Conservation (phyloP, 2,113 vertebrate genomes). For the Burhinus oedicnemus region DNA sequence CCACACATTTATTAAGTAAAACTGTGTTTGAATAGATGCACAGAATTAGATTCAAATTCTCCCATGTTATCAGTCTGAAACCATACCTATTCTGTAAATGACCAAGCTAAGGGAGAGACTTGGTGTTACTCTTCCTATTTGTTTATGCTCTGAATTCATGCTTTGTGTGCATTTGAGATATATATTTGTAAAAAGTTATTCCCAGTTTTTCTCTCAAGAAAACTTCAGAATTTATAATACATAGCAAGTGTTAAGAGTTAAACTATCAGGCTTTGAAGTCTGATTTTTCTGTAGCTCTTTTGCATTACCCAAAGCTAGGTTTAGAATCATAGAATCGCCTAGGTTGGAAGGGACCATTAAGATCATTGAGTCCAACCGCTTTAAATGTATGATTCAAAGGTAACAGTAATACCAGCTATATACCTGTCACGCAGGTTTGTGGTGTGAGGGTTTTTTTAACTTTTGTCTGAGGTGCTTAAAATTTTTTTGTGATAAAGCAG, state of each 20-base stretch:
- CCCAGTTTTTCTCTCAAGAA: background rate
- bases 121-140: background rate
- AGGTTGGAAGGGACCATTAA: too few species aligned
- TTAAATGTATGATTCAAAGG: background rate
- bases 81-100: background rate
- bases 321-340: background rate
- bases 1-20: background rate
- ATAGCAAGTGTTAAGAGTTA: background rate
- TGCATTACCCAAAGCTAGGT: background rate
- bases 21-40: background rate
- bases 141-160: background rate
- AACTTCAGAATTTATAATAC: background rate
- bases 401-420: background rate
- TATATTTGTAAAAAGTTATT: background rate
- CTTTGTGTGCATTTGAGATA: background rate
- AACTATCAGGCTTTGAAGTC: background rate
- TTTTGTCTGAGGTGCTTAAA: background rate
- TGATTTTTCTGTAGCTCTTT: background rate
- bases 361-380: too few species aligned
- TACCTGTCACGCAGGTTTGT: background rate
- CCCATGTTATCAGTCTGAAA: background rate
- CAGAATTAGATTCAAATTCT: background rate
- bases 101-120: background rate
- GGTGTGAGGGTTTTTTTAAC: fast-evolving
- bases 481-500: background rate